Conservation (phyloP, 1,140 invertebrate species). For the Lucilia sericata region DNA sequence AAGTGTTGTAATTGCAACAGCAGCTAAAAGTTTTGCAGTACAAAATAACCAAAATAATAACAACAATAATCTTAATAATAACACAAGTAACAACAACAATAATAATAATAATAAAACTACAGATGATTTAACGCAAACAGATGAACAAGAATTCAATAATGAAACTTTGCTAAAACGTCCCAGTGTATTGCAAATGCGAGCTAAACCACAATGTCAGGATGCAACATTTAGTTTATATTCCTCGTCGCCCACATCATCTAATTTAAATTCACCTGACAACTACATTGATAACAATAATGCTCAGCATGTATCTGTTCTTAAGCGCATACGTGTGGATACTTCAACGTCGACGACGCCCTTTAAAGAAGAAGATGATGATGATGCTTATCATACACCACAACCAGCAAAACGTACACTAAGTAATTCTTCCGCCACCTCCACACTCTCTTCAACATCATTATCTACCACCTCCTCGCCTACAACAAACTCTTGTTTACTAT, state of each 20-base stretch:
- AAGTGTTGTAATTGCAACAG: slow-evolving; percentile 61
- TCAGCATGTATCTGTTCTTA: slow-evolving; percentile 37
- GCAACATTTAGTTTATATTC: neutral
- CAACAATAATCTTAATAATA: slow-evolving; percentile 45
- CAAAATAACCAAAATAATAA: neutral
- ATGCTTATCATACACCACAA: neutral
- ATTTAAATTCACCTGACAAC: neutral
- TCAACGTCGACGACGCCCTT: neutral
- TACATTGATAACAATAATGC: neutral
- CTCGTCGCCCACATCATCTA: neutral
- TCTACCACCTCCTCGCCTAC: neutral
- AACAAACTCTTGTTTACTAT: neutral
- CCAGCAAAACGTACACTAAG: slow-evolving; percentile 12
- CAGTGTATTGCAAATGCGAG: slow-evolving; percentile 44
- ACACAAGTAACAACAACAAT: slow-evolving; percentile 51
- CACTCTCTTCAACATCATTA: neutral
- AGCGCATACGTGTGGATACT: slow-evolving; percentile 40
- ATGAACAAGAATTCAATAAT: slow-evolving; percentile 2
- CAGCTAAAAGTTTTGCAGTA: slow-evolving; percentile 57
- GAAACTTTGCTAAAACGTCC: neutral
- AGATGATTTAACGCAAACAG: slow-evolving; percentile 51
- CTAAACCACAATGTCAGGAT: neutral
- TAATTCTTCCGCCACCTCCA: neutral
- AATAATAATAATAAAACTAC: slow-evolving; percentile 48
- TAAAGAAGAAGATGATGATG: neutral